Evolutionary conservation across 2,797 vertebrate species (phyloP), one percentile per base, ranked within the genome.

Genomic region (Chelon auratus): DNA sequence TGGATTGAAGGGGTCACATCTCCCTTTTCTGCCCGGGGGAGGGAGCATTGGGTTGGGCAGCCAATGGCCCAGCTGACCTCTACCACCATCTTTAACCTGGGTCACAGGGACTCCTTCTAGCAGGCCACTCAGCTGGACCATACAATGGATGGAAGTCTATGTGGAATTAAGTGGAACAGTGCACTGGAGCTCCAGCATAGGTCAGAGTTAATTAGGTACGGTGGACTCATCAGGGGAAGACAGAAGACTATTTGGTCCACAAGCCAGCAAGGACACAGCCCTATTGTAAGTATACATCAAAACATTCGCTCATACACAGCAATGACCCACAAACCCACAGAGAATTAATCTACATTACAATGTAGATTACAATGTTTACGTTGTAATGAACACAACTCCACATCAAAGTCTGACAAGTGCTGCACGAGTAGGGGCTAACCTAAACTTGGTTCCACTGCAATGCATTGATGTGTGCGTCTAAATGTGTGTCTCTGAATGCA

Each of bases 181-280:
- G 90, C 86, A 86, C 86, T 75, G 81, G 83, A 81, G 62, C 83
- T 82, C 78, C 84, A 86, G 80, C 83, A 82, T 84, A 91, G 86
- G 52, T 90, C 84, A 85, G 74, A 89, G 87, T 78, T 89, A 80
- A 82, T 74, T 58, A 93, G 90, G 93, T 94, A 95, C 93, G 93
- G 95, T 95, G 95, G 97, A 95, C 95, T 94, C 90, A 91, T 92
- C 93, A 92, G 92, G 94, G 89, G 90, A 93, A 94, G 90, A 94
- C 93, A 94, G 92, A 90, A 80, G 78, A 88, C 50, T 60, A 66
- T 18, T 80, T 75, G 75, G 85, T 87, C 69, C 51, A 82, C 39
- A 78, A 83, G 79, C 79, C 90, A 80, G 78, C 90, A 84, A 87
- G 88, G 83, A 92, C 86, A 76, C 88, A 86, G 87, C 83, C 70